Percentiles rank a stretch among this genome's conserved stretches.
phyloP scores from a whole-genome alignment of 2,797 vertebrate species.

The Nothura maculosa region DNA sequence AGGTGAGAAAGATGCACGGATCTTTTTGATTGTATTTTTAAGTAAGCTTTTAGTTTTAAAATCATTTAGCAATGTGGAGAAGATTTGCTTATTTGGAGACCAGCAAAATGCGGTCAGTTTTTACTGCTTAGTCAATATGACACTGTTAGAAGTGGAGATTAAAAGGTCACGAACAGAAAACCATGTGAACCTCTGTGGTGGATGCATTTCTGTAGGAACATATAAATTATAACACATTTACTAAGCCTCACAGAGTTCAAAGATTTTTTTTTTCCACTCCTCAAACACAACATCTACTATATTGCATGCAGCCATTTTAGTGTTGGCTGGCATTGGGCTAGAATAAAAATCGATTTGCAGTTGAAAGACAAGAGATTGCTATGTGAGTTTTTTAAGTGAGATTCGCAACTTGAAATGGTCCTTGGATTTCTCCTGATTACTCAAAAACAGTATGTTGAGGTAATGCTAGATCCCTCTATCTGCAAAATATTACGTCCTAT shows the following conservation, averaged over 20 bases:
- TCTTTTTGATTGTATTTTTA: background rate
- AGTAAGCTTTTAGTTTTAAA: background rate
- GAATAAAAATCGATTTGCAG: background rate
- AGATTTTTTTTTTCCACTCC: background rate
- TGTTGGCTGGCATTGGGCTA: background rate
- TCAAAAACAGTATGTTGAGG: background rate
- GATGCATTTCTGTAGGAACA: background rate
- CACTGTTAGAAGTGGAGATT: background rate
- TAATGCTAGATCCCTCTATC: background rate
- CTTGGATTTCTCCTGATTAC: background rate
- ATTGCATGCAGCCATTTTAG: background rate
- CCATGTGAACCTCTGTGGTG: background rate
- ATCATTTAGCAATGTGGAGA: background rate
- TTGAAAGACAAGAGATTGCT: background rate
- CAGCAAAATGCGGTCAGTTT: background rate
- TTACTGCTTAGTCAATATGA: background rate
- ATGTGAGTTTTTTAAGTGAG: background rate
- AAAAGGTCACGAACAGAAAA: background rate
- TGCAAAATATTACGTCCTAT: background rate
- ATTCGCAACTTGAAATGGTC: background rate
- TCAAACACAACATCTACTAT: background rate
- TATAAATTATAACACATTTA: background rate
- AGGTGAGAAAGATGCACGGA: background rate
- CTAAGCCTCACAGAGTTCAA: background rate
- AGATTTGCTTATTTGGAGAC: background rate